Base-by-base conservation (phyloP, 92 coral and sea anemone species). In the Parazoanthus atlanticus region DNA sequence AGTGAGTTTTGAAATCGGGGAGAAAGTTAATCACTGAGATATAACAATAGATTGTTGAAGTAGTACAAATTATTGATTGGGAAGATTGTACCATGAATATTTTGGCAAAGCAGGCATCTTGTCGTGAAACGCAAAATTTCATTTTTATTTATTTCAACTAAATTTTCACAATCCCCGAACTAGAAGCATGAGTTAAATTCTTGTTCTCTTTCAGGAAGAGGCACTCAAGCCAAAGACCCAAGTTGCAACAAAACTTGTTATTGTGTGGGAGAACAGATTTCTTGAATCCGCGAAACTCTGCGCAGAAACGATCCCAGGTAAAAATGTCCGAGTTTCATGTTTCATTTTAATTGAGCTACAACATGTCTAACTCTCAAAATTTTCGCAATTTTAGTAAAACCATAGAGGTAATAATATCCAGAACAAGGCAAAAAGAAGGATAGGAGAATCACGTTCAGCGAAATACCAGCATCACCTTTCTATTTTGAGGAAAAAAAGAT, bases 261-360 rank as follows among this genome's bases (percentile, higher is more conserved):
- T 89, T 28, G 91, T 91, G 6, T 93, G 96, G 96, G 91, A 93
- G 38, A 93, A 93, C 74, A 79, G 90, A 64, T 91, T 94, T 76
- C 88, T 94, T 15, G 92, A 92, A 81, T 58, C 71, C 33, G 90
- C 91, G 0, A 90, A 81, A 71, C 76, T 85, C 30, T 94, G 94
- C n/a, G 76, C 94, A 6, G 93, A 94, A 75, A 89, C 85, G 25
- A 92, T 94, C 21, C 96, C 94, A 90, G 94, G 94, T 92, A 47
- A 88, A 82, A 15, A 4, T 25, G 1, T 46, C 12, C 49, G 49
- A 46, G 49, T 46, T 40, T 46, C 49, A 8, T 46, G 47, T 46
- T 3, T 21, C 49, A 16, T 13, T 12, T 61, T 61, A 61, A 61
- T 23, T 19, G 16, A 19, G 28, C 8, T 3, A 61, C 13, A 61